Evolutionary conservation across 2,888 invertebrate species (phyloP).

Genomic region (Hofmannophila pseudospretella): DNA sequence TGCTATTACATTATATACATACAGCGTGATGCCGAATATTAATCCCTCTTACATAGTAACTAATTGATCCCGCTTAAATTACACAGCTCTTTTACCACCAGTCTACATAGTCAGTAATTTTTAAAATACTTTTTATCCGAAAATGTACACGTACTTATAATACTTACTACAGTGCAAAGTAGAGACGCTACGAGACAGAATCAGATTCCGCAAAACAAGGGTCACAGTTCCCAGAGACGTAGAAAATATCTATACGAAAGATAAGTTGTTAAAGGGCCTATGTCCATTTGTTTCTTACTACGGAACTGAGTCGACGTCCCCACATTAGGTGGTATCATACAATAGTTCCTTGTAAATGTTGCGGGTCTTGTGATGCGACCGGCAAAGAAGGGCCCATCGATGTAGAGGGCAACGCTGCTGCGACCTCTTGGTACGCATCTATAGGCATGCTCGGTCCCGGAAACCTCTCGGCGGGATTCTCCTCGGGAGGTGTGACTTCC

Average conservation of each 20-base stretch:
- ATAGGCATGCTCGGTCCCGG: slow-evolving; percentile 42
- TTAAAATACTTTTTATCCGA: slow-evolving; percentile 14
- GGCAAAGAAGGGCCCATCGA: slow-evolving; percentile 50
- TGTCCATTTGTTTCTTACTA: slow-evolving; percentile 84
- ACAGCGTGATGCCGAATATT: slow-evolving; percentile 36
- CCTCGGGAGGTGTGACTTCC: slow-evolving; percentile 86
- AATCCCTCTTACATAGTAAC: slow-evolving; percentile 56
- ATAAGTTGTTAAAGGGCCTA: slow-evolving; percentile 38
- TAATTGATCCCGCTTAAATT: slow-evolving; percentile 74
- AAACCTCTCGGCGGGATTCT: slow-evolving; percentile 74
- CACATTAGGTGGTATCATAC: slow-evolving; percentile 97
- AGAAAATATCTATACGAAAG: not conserved
- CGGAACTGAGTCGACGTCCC: slow-evolving; percentile 91
- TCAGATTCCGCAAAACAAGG: slow-evolving; percentile 34
- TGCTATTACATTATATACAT: slow-evolving; percentile 36
- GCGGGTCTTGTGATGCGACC: slow-evolving; percentile 77
- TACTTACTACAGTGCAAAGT: slow-evolving; percentile 35
- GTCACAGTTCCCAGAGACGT: slow-evolving; percentile 9
- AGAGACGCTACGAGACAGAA: slow-evolving; percentile 53
- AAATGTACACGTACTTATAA: slow-evolving; percentile 19
- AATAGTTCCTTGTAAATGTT: slow-evolving; percentile 92
- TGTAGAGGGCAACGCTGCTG: slow-evolving; percentile 57
- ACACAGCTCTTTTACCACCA: slow-evolving; percentile 56
- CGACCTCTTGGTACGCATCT: slow-evolving; percentile 72
- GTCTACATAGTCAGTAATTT: slow-evolving; percentile 20